Evolutionary conservation across 2,888 invertebrate genomes (phyloP).

Genomic region (Chelonus formosanus): DNA sequence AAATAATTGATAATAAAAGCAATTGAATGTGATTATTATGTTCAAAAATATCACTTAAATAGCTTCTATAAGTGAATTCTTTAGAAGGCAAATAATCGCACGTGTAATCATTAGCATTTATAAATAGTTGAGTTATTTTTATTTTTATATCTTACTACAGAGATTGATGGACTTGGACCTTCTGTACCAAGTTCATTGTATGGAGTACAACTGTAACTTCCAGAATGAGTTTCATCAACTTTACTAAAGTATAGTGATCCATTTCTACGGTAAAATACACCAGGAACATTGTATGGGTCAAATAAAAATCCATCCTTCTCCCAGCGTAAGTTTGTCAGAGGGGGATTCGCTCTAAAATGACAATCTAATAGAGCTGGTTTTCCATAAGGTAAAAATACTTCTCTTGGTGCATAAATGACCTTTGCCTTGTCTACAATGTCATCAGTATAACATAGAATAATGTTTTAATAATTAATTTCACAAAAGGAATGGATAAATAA

Average conservation of each 20-base stretch:
- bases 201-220: slow-evolving; percentile 90
- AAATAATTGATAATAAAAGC: background rate
- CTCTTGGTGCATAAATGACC: slow-evolving; percentile 86
- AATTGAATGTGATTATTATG: slow-evolving; percentile 10
- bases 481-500: slow-evolving; percentile 4
- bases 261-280: slow-evolving; percentile 84
- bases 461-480: background rate
- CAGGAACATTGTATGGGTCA: slow-evolving; percentile 88
- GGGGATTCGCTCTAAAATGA: slow-evolving; percentile 91
- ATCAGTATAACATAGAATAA: background rate
- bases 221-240: slow-evolving; percentile 86
- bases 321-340: slow-evolving; percentile 88
- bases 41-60: slow-evolving; percentile 52
- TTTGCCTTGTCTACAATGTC: slow-evolving; percentile 83
- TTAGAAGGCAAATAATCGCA: background rate
- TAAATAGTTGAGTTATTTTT: background rate
- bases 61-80: slow-evolving; percentile 22
- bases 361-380: slow-evolving; percentile 86
- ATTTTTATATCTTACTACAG: slow-evolving; percentile 67
- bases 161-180: slow-evolving; percentile 84
- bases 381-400: slow-evolving; percentile 85
- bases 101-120: slow-evolving; percentile 2
- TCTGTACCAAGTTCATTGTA: slow-evolving; percentile 88
- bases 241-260: slow-evolving; percentile 85
- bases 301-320: slow-evolving; percentile 92